Evolutionary conservation across 2,888 invertebrate genomes (phyloP), one percentile per base, ranked within the genome.

Genomic region (Piscicola geometra): DNA sequence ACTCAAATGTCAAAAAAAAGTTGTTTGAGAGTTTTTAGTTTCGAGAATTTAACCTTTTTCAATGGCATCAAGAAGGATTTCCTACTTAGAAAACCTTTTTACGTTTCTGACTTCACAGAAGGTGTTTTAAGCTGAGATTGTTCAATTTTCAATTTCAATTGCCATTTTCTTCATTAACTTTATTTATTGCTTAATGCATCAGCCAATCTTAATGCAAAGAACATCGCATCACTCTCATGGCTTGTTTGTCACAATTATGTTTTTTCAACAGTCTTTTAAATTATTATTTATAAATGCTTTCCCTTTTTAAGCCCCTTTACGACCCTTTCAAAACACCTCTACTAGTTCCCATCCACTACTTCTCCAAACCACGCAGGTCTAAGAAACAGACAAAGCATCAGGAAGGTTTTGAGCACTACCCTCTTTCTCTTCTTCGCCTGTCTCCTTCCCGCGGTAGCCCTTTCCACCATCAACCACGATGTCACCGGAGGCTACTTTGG

Each of bases 361-460:
- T 15, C 41, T 9, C 30, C 30, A 64, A 5, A 3, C 12, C 32
- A 5, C n/a, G 0, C 79, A 86, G 87, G 88, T 52, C 81, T 88
- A 68, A 81, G 84, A 28, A 88, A 88, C 66, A 82, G 84, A 75
- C 84, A 85, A 78, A 87, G 88, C 33, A 81, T 87, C 73, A 87
- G 87, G 78, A 89, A 89, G 82, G 86, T 87, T 21, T 82, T 87
- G 68, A 87, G 88, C 18, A 87, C 88, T 0, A 87, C 87, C 2
- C 82, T 88, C 78, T 89, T 89, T 82, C 85, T 89, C 36, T 88
- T 88, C 81, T 89, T 89, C 82, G 88, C 88, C 73, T 88, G 88
- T 81, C 84, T 89, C 35, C 85, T 88, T 75, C 88, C 88, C n/a
- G 87, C 88, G 78, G 88, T 89, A 78, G 89, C 89, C 36, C 88